Conservation (phyloP, 2,888 invertebrate genomes). For the Odontocerum albicorne region DNA sequence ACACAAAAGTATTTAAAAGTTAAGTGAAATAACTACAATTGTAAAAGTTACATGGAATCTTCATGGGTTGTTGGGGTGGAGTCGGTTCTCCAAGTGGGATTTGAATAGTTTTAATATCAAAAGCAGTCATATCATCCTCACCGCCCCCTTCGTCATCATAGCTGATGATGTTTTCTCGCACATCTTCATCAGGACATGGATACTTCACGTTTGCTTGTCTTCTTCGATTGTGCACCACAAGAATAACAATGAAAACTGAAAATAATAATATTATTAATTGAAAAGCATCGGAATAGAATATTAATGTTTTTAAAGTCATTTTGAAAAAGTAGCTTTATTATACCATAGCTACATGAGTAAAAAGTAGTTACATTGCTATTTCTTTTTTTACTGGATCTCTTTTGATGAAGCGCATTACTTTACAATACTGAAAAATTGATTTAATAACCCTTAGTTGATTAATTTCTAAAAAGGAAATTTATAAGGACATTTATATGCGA, state of each 20-base stretch:
- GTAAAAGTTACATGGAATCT: slow-evolving; percentile 63
- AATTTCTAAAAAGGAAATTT: no score
- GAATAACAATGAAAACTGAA: slow-evolving; percentile 89
- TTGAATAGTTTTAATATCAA: slow-evolving; percentile 96
- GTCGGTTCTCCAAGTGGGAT: slow-evolving; percentile 88
- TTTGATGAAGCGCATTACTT: no score
- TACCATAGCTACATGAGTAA: no score
- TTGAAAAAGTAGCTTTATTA: slow-evolving; percentile 2
- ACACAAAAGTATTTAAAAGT: no score
- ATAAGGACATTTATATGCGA: no score
- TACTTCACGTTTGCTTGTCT: slow-evolving; percentile 93
- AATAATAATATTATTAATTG: slow-evolving; percentile 29
- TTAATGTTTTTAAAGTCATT: slow-evolving; percentile 5
- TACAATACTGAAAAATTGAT: no score
- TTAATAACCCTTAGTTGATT: no score
- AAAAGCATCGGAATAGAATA: background rate
- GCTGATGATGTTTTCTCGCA: slow-evolving; percentile 97
- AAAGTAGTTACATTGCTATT: no score
- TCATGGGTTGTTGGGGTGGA: slow-evolving; percentile 71
- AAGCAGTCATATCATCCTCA: slow-evolving; percentile 99
- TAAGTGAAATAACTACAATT: slow-evolving; percentile 1
- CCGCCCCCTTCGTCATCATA: slow-evolving; percentile 99
- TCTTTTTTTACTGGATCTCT: no score
- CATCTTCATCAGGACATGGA: slow-evolving; percentile 97
- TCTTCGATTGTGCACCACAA: slow-evolving; percentile 94